phyloP scores from a whole-genome alignment of 2,113 vertebrate species.

The Melanotaenia duboulayi region DNA sequence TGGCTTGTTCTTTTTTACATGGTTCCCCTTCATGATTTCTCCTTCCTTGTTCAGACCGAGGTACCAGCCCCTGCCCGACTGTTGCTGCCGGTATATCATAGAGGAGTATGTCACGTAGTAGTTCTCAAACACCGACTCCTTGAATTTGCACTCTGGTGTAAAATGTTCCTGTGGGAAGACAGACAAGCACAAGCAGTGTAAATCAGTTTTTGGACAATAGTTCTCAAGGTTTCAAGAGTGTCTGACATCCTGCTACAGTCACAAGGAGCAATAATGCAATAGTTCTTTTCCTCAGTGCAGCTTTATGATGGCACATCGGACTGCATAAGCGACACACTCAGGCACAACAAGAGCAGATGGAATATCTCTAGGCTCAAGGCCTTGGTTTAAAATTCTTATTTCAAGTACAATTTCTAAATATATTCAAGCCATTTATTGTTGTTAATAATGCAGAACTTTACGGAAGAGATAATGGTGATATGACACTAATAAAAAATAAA shows the following conservation, averaged over 20 bases:
- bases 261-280: constrained; percentile 36
- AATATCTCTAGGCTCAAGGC: not conserved
- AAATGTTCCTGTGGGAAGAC: constrained; percentile 91
- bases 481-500: constrained; percentile 70
- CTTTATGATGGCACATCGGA: constrained; percentile 5
- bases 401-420: constrained; percentile 41
- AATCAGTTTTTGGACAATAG: constrained; percentile 24
- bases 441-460: constrained; percentile 65
- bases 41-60: constrained; percentile 99
- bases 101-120: constrained; percentile 99
- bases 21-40: constrained; percentile 99
- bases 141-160: constrained; percentile 99
- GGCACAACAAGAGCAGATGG: not conserved
- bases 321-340: not conserved
- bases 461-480: constrained; percentile 53
- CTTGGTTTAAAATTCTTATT: constrained; percentile 22
- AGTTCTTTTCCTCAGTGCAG: constrained; percentile 41
- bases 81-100: constrained; percentile 98
- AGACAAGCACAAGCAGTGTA: constrained; percentile 33
- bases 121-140: constrained; percentile 99
- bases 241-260: constrained; percentile 30
- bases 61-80: constrained; percentile 98
- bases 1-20: constrained; percentile 99
- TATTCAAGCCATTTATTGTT: constrained; percentile 53
- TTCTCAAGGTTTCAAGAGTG: constrained; percentile 21